Base-by-base conservation (phyloP, 2,113 vertebrate species). In the Anoplopoma fimbria region DNA sequence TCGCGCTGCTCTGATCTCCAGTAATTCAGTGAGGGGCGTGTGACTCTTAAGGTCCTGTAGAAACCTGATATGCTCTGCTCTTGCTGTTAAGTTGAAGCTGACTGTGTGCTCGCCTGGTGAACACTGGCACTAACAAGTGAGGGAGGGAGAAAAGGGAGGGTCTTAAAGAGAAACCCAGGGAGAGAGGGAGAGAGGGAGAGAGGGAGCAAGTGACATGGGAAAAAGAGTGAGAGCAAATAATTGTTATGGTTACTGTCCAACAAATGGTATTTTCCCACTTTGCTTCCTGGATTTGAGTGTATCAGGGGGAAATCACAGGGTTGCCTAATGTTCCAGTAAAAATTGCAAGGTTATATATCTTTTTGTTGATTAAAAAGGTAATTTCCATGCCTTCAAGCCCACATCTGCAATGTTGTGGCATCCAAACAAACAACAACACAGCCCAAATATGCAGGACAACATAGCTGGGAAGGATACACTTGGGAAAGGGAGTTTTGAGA, bases 81-180 rank as follows among this genome's bases (percentile, higher is more conserved):
- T 57, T 62, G 58, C 31, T 75, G 83, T 53, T 45, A 86, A 88
- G 58, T 76, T 86, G 75, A 68, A 79, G 69, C 62, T 49, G 71
- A 83, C 71, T 88, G 84, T 68, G 53, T 60, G 67, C 47, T 34
- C 3, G 79, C 9, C 67, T 65, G 31, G 47, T 83, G 55, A 89
- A 62, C 36, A 75, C 76, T 42, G 77, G 19, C 51, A 71, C 29
- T 61, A 21, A 69, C 73, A 69, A 31, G 33, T 31, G 75, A 79
- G 88, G 77, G 82, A 75, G 64, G 31, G 58, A 76, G 71, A 58
- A 51, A 69, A 77, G 85, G 88, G 88, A 88, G 89, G 82, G 84
- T 74, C 87, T 75, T 74, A 49, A 13, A 62, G 33, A 53, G 55
- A 68, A 15, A 81, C 42, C 55, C 8, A 76, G 69, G 60, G 69